Base-by-base conservation (phyloP, 2,797 vertebrate species). In the Enteromius afrohamiltoni region DNA sequence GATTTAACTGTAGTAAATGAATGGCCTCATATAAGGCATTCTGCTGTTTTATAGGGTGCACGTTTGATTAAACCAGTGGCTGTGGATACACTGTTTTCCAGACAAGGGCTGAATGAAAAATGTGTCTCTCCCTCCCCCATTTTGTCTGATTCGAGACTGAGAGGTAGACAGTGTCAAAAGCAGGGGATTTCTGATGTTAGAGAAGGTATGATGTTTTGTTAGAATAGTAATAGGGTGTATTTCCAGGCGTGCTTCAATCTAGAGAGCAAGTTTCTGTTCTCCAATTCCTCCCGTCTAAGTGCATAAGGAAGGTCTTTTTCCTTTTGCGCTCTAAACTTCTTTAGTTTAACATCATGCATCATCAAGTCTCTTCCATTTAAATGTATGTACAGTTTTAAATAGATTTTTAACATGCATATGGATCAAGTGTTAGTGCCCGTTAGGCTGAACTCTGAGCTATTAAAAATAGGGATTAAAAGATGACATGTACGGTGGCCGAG, bases 81-180 rank as follows among this genome's bases (percentile, higher is more conserved):
- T 64, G 4, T 55, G 34, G 16, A 34, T 45, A 26, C 29, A 16
- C 49, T 68, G 64, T 83, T 31, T 76, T 60, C 51, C 37, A 69
- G 81, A 67, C 51, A 23, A 77, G 64, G 81, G 64, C 62, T 68
- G 23, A 73, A 74, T 85, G 26, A 68, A 34, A 60, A 29, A 26
- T 73, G 55, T 82, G 77, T 70, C 2, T 1, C 40, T 73, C 80
- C 67, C 34, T 82, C 75, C 74, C 79, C 75, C 47, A 82, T 65
- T 78, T 65, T 70, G 62, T 70, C 23, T 77, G 73, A 34, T 67
- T 9, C 58, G 34, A 68, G 62, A 69, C 13, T 31, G 21, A 34
- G 14, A 65, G 26, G 55, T 40, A 82, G 58, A 21, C 55, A 5
- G 5, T 16, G 80, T 29, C 45, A 75, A 26, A 75, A 26, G 2